Evolutionary conservation across 2,888 invertebrate genomes (phyloP).

Genomic region (Chorisops tibialis): DNA sequence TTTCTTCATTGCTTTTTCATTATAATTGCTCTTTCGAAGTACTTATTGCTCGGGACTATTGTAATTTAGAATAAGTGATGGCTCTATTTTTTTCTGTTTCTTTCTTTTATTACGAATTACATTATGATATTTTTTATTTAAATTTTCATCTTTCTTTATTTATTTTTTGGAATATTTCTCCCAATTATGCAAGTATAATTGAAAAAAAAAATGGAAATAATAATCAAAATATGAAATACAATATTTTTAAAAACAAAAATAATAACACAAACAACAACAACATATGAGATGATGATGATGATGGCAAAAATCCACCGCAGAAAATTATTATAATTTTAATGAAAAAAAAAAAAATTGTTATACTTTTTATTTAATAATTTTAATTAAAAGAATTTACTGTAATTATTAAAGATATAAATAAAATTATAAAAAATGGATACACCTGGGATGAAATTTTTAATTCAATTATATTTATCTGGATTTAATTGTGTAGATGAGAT

Average conservation of each 20-base stretch:
- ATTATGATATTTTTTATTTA: neutral
- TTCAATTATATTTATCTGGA: too few species aligned
- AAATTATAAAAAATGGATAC: neutral
- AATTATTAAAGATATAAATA: constrained; percentile 17
- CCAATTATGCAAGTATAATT: constrained; percentile 6
- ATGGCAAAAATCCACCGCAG: constrained; percentile 3
- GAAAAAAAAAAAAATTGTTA: constrained; percentile 22
- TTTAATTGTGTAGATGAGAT: too few species aligned
- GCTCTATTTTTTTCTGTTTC: neutral
- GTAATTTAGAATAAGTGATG: too few species aligned
- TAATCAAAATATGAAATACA: constrained; percentile 12
- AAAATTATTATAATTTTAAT: constrained; percentile 22
- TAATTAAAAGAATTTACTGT: constrained; percentile 19
- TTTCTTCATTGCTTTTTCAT: neutral
- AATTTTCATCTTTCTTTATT: neutral
- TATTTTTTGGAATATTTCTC: constrained; percentile 7
- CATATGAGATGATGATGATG: constrained; percentile 21
- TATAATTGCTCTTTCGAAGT: neutral
- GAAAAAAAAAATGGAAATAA: constrained; percentile 2
- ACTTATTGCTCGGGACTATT: too few species aligned
- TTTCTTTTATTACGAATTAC: constrained; percentile 1
- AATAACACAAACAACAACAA: neutral
- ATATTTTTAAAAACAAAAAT: too few species aligned
- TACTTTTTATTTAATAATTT: constrained; percentile 25
- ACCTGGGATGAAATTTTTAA: too few species aligned